These are phyloP conservation scores for Sorex fumeus DNA, from an alignment of 2,113 vertebrate species.

Conservation along the genomic window DNA sequence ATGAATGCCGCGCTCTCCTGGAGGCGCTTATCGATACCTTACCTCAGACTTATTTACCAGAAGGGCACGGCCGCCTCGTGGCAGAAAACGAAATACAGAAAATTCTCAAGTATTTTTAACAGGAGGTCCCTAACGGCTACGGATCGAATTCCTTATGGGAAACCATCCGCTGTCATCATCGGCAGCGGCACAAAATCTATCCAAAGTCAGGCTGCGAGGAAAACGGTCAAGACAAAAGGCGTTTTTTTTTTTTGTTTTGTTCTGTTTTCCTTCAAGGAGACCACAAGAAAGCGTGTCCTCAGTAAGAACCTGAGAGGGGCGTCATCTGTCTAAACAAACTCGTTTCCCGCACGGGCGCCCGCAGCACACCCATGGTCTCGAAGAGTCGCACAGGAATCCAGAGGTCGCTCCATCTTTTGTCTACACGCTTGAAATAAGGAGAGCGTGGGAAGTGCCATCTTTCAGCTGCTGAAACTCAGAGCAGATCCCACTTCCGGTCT, in stretches of 20 bases:
- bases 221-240: constrained; percentile 41
- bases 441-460: not conserved
- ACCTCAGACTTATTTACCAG: constrained; percentile 86
- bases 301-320: not conserved
- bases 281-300: constrained; percentile 18
- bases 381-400: constrained; percentile 1
- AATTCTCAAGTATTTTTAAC: constrained; percentile 75
- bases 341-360: not conserved
- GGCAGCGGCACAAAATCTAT: constrained; percentile 63
- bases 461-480: not conserved
- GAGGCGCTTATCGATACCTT: constrained; percentile 75
- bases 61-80: constrained; percentile 67
- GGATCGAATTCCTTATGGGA: constrained; percentile 71
- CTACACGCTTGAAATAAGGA: not conserved
- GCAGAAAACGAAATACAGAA: constrained; percentile 74
- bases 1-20: constrained; percentile 73
- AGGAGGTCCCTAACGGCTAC: constrained; percentile 71
- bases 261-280: not conserved
- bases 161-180: constrained; percentile 49
- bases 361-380: constrained; percentile 9
- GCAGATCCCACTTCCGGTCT: not conserved
- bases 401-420: not conserved
- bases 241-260: too few relatives aligned
- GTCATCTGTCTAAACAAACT: not conserved
- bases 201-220: constrained; percentile 28